Base-by-base conservation (phyloP, 2,797 vertebrate genomes). In the Rhynchotus rufescens region DNA sequence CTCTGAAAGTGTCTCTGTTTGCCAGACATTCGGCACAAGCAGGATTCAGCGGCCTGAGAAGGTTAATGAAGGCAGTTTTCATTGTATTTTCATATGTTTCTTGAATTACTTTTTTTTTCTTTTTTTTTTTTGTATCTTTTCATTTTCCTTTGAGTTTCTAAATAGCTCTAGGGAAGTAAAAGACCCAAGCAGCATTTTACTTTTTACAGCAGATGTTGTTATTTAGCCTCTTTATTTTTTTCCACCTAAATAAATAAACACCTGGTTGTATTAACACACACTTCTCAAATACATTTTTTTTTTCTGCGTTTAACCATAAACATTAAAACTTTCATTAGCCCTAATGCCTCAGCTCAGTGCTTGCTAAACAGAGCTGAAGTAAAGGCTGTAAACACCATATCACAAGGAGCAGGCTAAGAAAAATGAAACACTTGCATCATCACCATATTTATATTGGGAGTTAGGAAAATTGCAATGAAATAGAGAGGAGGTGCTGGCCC, bases 331-430 rank as follows among this genome's bases (percentile, higher is more conserved):
- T 57, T 82, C 52, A 30, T 91, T 92, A 88, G 54, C 15, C 26
- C 51, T 23, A 59, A 45, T 20, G 51, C 15, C 8, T 87, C 69
- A 51, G 60, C 60, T 83, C 51, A 74, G 38, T 86, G 73, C 89
- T 62, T 80, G 67, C 67, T 89, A 81, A 88, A 88, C 44, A 90
- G 91, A 89, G 75, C 77, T 91, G 83, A 89, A 89, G n/a, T 71
- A 52, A 86, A 89, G 45, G 66, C 22, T 52, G 32, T 36, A 26
- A 52, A 69, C 47, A 69, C 26, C 71, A 52, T 11, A 44, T 44
- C 78, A 80, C 4, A 67, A 85, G 68, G 51, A 61, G 34, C 38
- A 80, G 36, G 19, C 36, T 19, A 71, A 80, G 82, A 89, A 62
- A 78, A 89, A 28, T 1, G 44, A 62, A 25, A 22, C 11, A 51